A percentile compares a stretch with the other conserved stretches of the same genome.
Evolutionary conservation across 2,888 invertebrate genomes (phyloP).

Genomic region (Dryococelus australis): DNA sequence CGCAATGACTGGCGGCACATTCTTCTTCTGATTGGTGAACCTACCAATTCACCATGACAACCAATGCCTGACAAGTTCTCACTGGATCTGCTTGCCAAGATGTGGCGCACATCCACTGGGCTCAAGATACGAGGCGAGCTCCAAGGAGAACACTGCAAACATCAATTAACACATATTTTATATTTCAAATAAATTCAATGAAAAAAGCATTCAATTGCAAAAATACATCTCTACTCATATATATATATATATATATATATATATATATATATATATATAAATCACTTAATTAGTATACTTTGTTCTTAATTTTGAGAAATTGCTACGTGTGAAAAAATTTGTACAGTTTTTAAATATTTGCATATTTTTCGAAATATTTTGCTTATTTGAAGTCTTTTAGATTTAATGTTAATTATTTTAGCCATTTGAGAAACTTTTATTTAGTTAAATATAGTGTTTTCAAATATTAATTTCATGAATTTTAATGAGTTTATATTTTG

Average conservation of each 20-base stretch:
- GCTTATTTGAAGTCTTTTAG: no score
- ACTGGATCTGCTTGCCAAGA: conserved; percentile 58
- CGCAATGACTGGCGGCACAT: conserved; percentile 55
- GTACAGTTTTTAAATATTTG: no score
- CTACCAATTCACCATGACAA: conserved; percentile 50
- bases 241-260: conserved; percentile 36
- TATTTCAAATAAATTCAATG: not conserved
- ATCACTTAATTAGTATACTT: no score
- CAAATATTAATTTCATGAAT: no score
- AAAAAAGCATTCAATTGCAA: not conserved
- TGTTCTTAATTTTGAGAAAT: no score
- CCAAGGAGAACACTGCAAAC: conserved; percentile 60
- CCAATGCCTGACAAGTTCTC: conserved; percentile 56
- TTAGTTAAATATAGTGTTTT: no score
- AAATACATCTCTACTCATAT: no score
- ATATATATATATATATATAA: conserved; percentile 41
- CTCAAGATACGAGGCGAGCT: conserved; percentile 60
- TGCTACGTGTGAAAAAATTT: no score
- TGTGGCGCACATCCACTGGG: conserved; percentile 59
- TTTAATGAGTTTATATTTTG: no score
- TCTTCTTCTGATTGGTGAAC: conserved; percentile 56
- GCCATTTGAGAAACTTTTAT: no score
- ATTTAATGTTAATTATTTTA: no score
- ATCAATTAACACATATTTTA: not conserved
- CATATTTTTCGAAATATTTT: no score